Evolutionary conservation across 2,797 vertebrate genomes (phyloP).

Genomic region (Hippopotamyrus pictus): DNA sequence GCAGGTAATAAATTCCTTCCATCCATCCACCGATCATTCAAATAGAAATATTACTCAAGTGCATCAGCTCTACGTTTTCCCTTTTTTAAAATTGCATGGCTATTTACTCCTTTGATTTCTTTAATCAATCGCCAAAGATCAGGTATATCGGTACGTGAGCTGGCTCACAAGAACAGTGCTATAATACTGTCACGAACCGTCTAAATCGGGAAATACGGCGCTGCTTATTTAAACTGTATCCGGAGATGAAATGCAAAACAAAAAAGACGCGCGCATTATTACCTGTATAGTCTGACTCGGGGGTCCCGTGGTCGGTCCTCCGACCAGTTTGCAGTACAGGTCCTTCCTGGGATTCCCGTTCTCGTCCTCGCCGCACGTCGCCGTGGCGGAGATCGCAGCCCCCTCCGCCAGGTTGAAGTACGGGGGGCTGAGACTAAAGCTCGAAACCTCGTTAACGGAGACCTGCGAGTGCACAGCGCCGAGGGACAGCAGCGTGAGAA

Average conservation of each 20-base stretch:
- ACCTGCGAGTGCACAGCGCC: conserved; percentile 40
- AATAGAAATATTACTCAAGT: not conserved
- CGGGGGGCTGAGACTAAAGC: conserved; percentile 73
- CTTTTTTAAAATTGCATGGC: not conserved
- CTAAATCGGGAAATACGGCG: not conserved
- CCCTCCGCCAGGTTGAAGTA: conserved; percentile 81
- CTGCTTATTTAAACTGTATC: not conserved
- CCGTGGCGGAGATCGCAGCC: conserved; percentile 69
- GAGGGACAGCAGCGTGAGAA: conserved; percentile 31
- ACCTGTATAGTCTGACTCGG: conserved; percentile 79
- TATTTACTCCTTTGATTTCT: not conserved
- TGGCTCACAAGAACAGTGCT: not conserved
- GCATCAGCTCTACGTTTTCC: not conserved
- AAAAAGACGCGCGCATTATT: conserved; percentile 21
- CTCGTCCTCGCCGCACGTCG: conserved; percentile 81
- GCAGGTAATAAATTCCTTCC: not conserved
- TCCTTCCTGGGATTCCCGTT: conserved; percentile 54
- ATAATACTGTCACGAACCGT: not conserved
- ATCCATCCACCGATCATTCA: not conserved
- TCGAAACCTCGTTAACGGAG: conserved; percentile 39
- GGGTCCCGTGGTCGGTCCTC: conserved; percentile 66
- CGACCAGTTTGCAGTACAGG: conserved; percentile 86
- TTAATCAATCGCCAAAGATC: not conserved
- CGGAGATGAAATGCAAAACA: not conserved
- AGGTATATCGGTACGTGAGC: not conserved